Evolutionary conservation across 2,888 invertebrate genomes (phyloP), one percentile per base, ranked within the genome.

Genomic region (Linhomoeus sp.): DNA sequence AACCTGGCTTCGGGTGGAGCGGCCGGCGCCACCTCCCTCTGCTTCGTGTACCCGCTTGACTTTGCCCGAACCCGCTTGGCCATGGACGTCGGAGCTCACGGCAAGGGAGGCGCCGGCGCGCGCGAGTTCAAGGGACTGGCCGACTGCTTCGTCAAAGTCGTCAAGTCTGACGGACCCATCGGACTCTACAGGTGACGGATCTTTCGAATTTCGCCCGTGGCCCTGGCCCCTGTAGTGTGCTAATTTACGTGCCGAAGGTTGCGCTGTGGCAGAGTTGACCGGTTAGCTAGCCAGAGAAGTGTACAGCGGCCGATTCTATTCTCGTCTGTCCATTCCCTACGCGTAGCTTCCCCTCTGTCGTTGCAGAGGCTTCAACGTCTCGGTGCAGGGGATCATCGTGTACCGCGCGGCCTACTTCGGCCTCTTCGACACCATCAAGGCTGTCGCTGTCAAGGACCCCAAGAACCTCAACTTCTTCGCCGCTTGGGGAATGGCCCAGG

Each of bases 391-490:
- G 69, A 62, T 62, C 51, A 59, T 88, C 64, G 87, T 88, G 72
- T 90, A 88, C 75, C 81, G 86, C 68, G 87, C 87, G 42, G 76
- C 85, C 51, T 88, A 86, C 77, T 88, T 88, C 72, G 87, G 88
- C 53, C 82, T 86, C 76, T 88, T 84, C 71, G 88, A 88, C 71
- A 87, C 87, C 50, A 85, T 85, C 58, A 85, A 86, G 69, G 83
- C 85, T 65, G 80, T 84, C 77, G 72, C 88, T 67, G 84, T 86
- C 54, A 42, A 49, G 15, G 82, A 87, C 70, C 78, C 86, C 59
- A 85, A 86, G 77, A 84, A 80, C 71, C 85, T 87, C 47, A 85
- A 85, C 48, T 74, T 90, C 69, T 75, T 86, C 60, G 75, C 86
- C 66, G 86, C 86, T 64, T 90, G 87, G 85, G 81, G 81, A 67